Evolutionary conservation across 2,797 vertebrate species (phyloP).

Genomic region (Peromyscus attwateri): DNA sequence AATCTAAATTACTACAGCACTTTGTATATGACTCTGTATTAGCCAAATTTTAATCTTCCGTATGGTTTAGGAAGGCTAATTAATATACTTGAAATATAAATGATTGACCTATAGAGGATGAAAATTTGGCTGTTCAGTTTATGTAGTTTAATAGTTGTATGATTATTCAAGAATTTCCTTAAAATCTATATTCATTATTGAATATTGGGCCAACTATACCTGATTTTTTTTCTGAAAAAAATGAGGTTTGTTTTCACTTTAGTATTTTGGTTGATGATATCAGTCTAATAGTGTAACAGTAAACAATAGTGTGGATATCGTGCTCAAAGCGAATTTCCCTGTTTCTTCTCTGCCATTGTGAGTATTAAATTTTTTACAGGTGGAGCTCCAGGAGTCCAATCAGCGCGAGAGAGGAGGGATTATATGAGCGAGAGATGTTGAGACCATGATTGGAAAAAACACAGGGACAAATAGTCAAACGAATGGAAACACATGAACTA

Average conservation of each 20-base stretch:
- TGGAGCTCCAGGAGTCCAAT: too few species aligned
- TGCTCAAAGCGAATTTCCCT: not conserved
- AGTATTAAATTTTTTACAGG: not conserved
- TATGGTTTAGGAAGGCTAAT: not conserved
- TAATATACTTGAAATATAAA: not conserved
- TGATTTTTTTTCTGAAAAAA: not conserved
- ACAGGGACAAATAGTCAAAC: too few species aligned
- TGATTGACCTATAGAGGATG: not conserved
- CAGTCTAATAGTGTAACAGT: not conserved
- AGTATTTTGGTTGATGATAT: not conserved
- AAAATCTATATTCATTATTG: not conserved
- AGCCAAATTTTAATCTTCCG: conserved; percentile 13
- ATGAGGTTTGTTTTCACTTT: not conserved
- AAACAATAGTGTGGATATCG: not conserved
- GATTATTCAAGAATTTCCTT: not conserved
- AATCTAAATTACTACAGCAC: not conserved
- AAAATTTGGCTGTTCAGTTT: not conserved
- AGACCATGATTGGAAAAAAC: too few species aligned
- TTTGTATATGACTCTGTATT: not conserved
- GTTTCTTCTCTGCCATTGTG: not conserved
- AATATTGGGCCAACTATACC: not conserved
- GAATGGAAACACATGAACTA: too few species aligned
- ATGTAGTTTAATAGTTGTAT: not conserved
- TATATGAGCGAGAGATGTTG: too few species aligned
- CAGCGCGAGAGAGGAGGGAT: too few species aligned